These are phyloP conservation scores for Epinotia ramella DNA, from an alignment of 2,888 invertebrate species.

Conservation along the genomic window DNA sequence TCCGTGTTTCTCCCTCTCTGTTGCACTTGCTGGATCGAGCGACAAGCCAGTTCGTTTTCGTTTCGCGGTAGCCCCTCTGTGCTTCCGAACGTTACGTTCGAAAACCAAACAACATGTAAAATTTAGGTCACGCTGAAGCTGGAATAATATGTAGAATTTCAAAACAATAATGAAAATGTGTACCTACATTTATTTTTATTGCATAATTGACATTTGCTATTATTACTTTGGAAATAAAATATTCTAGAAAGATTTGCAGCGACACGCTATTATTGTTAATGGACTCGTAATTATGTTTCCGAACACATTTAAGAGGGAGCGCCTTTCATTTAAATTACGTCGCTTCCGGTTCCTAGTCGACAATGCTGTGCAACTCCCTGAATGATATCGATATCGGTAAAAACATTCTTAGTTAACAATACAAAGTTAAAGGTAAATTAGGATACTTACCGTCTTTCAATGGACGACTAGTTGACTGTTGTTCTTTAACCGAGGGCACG, in stretches of 20 bases:
- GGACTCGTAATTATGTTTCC: conserved; percentile 27
- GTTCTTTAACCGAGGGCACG: no score
- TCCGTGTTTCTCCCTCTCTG: no score
- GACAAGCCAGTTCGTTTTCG: no score
- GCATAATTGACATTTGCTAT: neutral
- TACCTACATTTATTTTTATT: neutral
- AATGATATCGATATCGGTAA: conserved; percentile 44
- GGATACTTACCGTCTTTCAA: no score
- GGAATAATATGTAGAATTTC: neutral
- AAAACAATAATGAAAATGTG: neutral
- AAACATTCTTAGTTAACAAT: neutral
- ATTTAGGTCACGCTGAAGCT: neutral
- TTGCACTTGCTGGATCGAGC: no score
- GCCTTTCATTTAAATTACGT: conserved; percentile 34
- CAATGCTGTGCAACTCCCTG: conserved; percentile 40
- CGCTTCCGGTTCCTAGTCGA: conserved; percentile 54
- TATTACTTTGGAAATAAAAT: neutral
- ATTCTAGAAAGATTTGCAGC: neutral
- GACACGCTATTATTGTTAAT: neutral
- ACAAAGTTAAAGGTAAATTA: no score
- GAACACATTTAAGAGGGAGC: conserved; percentile 47
- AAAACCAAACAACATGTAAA: neutral
- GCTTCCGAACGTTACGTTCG: conserved; percentile 18
- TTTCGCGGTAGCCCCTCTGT: neutral
- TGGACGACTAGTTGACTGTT: no score